Conservation (phyloP, 2,888 invertebrate species). For the Clunio marinus region DNA sequence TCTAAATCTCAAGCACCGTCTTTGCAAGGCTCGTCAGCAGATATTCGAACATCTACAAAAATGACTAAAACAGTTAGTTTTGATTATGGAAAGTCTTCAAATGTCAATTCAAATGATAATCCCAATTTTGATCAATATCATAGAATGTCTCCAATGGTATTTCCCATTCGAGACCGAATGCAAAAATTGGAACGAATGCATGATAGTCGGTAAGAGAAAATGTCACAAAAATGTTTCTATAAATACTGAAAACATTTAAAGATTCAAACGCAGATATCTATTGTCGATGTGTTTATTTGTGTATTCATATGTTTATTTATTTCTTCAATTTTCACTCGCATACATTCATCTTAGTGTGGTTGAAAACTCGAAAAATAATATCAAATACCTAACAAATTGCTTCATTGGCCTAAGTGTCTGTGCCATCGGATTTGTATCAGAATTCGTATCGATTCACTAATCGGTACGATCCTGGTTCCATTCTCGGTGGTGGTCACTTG, state of each 20-base stretch:
- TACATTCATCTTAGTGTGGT: not conserved
- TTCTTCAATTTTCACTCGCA: too few relatives aligned
- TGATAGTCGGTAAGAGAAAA: conserved; percentile 33
- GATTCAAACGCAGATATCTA: not conserved
- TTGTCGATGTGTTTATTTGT: not conserved
- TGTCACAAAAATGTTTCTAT: not conserved
- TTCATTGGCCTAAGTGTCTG: too few relatives aligned
- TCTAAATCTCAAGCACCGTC: conserved; percentile 30
- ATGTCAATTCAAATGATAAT: conserved; percentile 3
- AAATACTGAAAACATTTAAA: not conserved
- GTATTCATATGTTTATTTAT: too few relatives aligned
- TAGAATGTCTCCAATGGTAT: conserved; percentile 37
- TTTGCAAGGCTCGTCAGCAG: conserved; percentile 44
- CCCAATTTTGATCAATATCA: conserved; percentile 37
- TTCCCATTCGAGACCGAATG: conserved; percentile 29
- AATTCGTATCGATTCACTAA: too few relatives aligned
- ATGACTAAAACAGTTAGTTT: conserved; percentile 52
- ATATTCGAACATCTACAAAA: conserved; percentile 45
- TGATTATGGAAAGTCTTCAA: conserved; percentile 45
- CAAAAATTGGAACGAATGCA: conserved; percentile 31
- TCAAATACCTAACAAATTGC: too few relatives aligned
- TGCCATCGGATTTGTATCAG: too few relatives aligned
- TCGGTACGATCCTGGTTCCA: too few relatives aligned
- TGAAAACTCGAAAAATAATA: not conserved
- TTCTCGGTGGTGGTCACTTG: too few relatives aligned